These are phyloP conservation scores for Psilopsiagon aurifrons DNA, from an alignment of 2,113 vertebrate genomes.

Conservation along the genomic window DNA sequence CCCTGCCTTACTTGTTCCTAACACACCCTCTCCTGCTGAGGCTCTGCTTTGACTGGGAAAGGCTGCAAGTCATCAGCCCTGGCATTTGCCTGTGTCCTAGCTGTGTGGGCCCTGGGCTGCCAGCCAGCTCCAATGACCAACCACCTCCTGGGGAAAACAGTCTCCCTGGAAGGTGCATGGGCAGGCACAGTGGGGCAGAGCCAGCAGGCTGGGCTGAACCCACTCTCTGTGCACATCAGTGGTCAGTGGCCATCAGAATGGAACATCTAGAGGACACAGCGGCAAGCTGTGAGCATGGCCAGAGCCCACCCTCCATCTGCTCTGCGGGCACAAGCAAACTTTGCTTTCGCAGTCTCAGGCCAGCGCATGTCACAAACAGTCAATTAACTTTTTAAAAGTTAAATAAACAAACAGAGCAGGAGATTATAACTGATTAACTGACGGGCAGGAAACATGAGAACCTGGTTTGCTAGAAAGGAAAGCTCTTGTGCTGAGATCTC, in stretches of 20 bases:
- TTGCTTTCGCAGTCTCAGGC: background rate
- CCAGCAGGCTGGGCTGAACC: background rate
- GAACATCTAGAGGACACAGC: fast-evolving
- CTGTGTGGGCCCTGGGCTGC: fast-evolving
- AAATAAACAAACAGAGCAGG: conserved; percentile 15
- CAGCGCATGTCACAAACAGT: background rate
- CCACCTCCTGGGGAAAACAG: background rate
- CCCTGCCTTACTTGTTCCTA: background rate
- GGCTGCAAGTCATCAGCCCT: background rate
- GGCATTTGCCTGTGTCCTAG: background rate
- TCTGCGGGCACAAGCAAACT: background rate
- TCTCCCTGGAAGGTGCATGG: background rate
- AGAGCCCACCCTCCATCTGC: background rate
- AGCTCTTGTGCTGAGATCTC: conserved; percentile 16
- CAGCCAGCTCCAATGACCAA: background rate
- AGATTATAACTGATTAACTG: conserved; percentile 30
- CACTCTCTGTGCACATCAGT: fast-evolving
- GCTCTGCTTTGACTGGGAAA: background rate
- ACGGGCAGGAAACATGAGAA: conserved; percentile 39
- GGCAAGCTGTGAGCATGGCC: background rate
- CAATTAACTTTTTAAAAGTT: conserved; percentile 16
- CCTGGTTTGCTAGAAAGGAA: conserved; percentile 53
- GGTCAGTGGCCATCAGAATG: background rate
- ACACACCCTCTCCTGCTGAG: background rate
- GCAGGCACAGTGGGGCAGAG: background rate